phyloP scores from a whole-genome alignment of 2,113 vertebrate genomes.

The Eleginops maclovinus region DNA sequence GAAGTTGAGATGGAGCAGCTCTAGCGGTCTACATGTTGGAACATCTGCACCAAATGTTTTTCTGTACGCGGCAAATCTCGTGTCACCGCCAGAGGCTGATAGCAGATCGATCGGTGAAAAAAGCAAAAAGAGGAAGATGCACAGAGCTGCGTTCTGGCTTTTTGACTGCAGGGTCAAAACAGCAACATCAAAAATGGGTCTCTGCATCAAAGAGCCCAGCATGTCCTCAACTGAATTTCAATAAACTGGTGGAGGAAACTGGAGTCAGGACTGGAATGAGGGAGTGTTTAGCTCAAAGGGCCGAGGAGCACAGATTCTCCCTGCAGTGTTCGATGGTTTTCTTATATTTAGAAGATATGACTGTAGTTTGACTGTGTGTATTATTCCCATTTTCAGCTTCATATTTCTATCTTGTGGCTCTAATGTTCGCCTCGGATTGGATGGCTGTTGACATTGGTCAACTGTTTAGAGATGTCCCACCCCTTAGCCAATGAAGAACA shows the following conservation, averaged over 20 bases:
- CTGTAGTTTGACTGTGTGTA: no score
- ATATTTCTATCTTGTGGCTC: no score
- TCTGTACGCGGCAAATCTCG: slow-evolving; percentile 34
- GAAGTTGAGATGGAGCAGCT: slow-evolving; percentile 14
- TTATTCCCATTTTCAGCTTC: no score
- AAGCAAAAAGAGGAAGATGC: background rate
- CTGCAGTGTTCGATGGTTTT: slow-evolving; percentile 17
- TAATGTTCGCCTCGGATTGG: no score
- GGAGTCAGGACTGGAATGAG: background rate
- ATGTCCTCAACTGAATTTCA: background rate
- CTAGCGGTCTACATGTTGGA: slow-evolving; percentile 5
- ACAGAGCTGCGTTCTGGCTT: slow-evolving; percentile 10
- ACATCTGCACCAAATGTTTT: slow-evolving; percentile 26
- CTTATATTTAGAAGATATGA: no score
- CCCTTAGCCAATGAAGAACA: no score
- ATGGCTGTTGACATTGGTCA: no score
- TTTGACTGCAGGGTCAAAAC: slow-evolving; percentile 31
- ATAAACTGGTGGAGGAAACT: background rate
- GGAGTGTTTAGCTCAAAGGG: background rate
- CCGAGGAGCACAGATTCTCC: background rate
- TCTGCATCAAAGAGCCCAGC: slow-evolving; percentile 10
- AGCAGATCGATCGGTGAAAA: background rate
- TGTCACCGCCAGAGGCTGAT: background rate
- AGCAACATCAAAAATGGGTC: slow-evolving; percentile 2
- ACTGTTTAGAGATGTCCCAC: no score